Base-by-base conservation (phyloP, 2,888 invertebrate species). In the Lagria hirta region DNA sequence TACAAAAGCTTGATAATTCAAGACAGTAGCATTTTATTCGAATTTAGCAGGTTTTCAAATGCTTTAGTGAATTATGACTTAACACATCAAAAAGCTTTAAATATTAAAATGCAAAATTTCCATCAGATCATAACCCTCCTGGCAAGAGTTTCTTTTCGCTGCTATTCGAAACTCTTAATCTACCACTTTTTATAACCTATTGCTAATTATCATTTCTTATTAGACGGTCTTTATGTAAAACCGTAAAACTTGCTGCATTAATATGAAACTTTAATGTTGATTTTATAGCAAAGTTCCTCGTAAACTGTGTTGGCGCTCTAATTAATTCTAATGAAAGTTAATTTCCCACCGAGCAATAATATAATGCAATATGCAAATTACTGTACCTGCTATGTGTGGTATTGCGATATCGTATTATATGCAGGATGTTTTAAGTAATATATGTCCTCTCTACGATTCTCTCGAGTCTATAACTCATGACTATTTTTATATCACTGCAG, bases 301-400 rank as follows among this genome's bases (percentile, higher is more conserved):
- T 38, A 38, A 38, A 38, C 16, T 30, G 23, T 29, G 22, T 21
- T 30, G 16, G 10, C 21, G 38, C 23, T 30, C 30, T 41, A 41
- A 41, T 41, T 41, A 41, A 41, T 41, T 41, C 33, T 41, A 41
- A 41, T 33, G 33, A 41, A 41, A 33, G 17, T 41, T 41, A 41
- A 41, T 41, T 41, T 41, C 33, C 32, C 33, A 33, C 26, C 8
- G 41, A 41, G 41, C 41, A 41, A 41, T 41, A 33, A 33, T 32
- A 32, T 41, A 33, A 29, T 41, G 41, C 32, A 41, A 41, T 41
- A 41, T 41, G 41, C 41, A 41, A 41, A 41, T 41, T 26, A 26
- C 32, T 15, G 32, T 38, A 38, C 38, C 41, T 33, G 33, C 32
- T 41, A 41, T 41, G 40, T 40, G 23, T 32, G 32, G 40, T 40